Percentiles rank a stretch among this genome's conserved stretches.
Conservation (phyloP, 37 sponge, comb jelly and placozoan genomes). For the Amphimedon queenslandica region DNA sequence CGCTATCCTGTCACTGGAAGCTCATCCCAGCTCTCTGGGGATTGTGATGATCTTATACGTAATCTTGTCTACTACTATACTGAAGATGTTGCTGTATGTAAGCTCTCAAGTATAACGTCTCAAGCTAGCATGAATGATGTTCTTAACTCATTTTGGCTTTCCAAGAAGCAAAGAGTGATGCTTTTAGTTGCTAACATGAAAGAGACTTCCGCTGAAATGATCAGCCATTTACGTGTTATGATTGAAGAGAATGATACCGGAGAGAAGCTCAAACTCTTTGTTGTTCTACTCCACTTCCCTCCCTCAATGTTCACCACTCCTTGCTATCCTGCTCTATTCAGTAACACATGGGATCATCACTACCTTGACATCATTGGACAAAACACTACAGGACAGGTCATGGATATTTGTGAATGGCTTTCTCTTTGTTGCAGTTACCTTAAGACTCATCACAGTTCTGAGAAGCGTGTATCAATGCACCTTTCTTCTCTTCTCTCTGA, state of each 20-base stretch:
- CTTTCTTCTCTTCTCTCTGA: conserved; percentile 35
- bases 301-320: conserved; percentile 42
- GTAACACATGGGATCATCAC: conserved; percentile 84
- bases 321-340: conserved; percentile 82
- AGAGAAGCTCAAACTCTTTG: conserved; percentile 62
- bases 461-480: conserved; percentile 11
- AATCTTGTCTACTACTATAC: conserved; percentile 17
- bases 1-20: background rate
- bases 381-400: conserved; percentile 9
- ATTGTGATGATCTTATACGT: background rate
- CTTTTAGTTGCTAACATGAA: conserved; percentile 71
- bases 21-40: background rate
- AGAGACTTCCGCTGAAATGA: conserved; percentile 55
- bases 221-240: conserved; percentile 87
- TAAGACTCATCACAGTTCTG: background rate
- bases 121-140: conserved; percentile 32
- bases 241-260: conserved; percentile 73
- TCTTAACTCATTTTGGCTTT: conserved; percentile 34
- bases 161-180: conserved; percentile 3
- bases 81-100: conserved; percentile 30
- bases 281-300: conserved; percentile 81
- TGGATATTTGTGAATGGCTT: conserved; percentile 63
- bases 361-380: conserved; percentile 76
- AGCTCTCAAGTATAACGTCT: conserved; percentile 56
- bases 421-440: conserved; percentile 35